phyloP scores from a whole-genome alignment of 1,140 invertebrate species.

The Subanguina moxae region DNA sequence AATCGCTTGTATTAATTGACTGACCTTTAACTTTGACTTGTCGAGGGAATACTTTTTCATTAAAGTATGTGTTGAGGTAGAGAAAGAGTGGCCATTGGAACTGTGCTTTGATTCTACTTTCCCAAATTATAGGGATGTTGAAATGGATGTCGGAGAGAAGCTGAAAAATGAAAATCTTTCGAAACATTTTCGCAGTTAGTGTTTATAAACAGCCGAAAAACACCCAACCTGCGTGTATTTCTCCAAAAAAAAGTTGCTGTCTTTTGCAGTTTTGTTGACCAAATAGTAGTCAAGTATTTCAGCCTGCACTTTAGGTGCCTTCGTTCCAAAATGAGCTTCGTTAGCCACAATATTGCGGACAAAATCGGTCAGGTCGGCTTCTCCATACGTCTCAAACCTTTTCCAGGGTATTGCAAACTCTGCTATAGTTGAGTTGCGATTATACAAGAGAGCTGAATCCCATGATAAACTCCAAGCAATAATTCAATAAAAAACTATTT shows the following conservation, averaged over 20 bases:
- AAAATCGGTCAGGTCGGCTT: slow-evolving; percentile 15
- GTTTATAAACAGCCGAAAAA: not conserved
- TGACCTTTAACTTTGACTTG: slow-evolving; percentile 1
- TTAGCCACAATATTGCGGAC: slow-evolving; percentile 14
- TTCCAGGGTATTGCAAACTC: slow-evolving; percentile 18
- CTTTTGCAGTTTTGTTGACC: slow-evolving; percentile 10
- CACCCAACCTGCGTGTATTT: slow-evolving; percentile 33
- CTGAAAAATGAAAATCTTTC: slow-evolving; percentile 23
- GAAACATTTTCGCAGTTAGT: no score
- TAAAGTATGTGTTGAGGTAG: slow-evolving; percentile 23
- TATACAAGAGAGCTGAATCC: slow-evolving; percentile 27
- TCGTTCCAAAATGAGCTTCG: slow-evolving; percentile 25
- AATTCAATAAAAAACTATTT: no score
- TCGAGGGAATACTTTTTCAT: slow-evolving; percentile 13
- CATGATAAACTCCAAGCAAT: not conserved
- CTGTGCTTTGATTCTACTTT: slow-evolving; percentile 8
- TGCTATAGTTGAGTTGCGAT: slow-evolving; percentile 21
- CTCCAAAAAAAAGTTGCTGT: slow-evolving; percentile 31
- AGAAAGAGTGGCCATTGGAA: slow-evolving; percentile 23
- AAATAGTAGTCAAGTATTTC: slow-evolving; percentile 36
- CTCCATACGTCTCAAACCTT: slow-evolving; percentile 8
- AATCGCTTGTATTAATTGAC: no score
- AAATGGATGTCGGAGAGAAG: slow-evolving; percentile 28
- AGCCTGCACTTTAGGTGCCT: slow-evolving; percentile 21
- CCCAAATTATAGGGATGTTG: slow-evolving; percentile 23